Evolutionary conservation across 92 coral and sea anemone species (phyloP).

Genomic region (Porites evermanni): DNA sequence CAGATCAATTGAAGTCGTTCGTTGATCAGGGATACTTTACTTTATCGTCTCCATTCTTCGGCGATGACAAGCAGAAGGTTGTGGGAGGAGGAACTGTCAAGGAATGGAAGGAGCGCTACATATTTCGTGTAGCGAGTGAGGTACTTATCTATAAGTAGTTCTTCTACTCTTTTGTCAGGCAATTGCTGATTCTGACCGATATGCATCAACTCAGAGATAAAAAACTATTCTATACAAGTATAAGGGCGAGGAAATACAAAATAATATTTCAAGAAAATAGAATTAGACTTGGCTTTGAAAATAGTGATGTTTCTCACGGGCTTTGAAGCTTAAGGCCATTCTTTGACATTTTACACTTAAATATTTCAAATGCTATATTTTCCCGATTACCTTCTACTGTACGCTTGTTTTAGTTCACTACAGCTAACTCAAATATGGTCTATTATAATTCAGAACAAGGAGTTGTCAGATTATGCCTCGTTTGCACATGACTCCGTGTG

Average conservation of each 20-base stretch:
- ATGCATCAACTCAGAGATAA: not conserved
- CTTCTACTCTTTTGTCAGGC: not conserved
- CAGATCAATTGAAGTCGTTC: constrained; percentile 58
- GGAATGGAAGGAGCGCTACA: constrained; percentile 70
- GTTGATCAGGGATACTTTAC: constrained; percentile 82
- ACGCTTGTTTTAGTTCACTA: no score
- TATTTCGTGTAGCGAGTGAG: constrained; percentile 37
- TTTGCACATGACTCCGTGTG: constrained; percentile 86
- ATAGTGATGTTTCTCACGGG: no score
- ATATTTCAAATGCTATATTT: no score
- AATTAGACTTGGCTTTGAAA: no score
- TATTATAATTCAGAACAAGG: constrained; percentile 38
- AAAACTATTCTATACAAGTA: no score
- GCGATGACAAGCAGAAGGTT: constrained; percentile 61
- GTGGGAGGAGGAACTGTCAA: constrained; percentile 73
- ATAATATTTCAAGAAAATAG: no score
- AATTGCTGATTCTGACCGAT: not conserved
- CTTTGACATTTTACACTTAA: no score
- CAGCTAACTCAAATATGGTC: no score
- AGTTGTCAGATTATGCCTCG: constrained; percentile 80
- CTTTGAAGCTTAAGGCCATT: no score
- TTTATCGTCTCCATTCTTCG: constrained; percentile 72
- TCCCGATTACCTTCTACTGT: no score
- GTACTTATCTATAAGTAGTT: constrained; percentile 5
- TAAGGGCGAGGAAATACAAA: no score